Conservation (phyloP, 2,888 invertebrate species). For the Melanostoma mellinum region DNA sequence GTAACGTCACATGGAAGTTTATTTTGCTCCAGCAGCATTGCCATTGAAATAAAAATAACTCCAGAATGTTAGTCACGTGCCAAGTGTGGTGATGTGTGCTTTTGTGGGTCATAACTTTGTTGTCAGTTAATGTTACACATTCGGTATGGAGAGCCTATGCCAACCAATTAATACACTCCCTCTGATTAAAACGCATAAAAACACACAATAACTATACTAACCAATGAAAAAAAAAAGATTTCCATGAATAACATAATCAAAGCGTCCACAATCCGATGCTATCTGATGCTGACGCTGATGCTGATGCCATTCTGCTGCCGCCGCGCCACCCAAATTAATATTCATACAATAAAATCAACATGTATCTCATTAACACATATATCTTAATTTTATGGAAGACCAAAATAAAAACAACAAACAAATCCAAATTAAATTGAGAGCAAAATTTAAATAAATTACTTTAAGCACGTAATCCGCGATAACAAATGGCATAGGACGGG, state of each 20-base stretch:
- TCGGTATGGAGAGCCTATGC: neutral
- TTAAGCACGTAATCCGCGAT: constrained; percentile 65
- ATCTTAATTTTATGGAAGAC: constrained; percentile 64
- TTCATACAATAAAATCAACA: constrained; percentile 53
- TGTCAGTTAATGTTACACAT: neutral
- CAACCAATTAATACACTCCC: neutral
- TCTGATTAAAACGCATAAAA: constrained; percentile 10
- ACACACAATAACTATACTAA: constrained; percentile 7
- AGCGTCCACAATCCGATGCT: neutral
- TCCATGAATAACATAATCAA: constrained; percentile 44
- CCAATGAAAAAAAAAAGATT: constrained; percentile 31
- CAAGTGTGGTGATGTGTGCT: neutral
- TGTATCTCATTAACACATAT: constrained; percentile 63
- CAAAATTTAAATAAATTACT: constrained; percentile 71
- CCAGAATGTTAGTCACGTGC: constrained; percentile 4
- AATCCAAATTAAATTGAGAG: constrained; percentile 63
- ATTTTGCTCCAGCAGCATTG: too few relatives aligned
- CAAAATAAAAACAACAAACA: constrained; percentile 42
- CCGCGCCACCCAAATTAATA: constrained; percentile 39
- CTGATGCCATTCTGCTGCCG: neutral
- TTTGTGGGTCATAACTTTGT: constrained; percentile 5
- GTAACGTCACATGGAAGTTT: neutral
- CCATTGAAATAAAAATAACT: neutral
- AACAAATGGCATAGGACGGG: constrained; percentile 52
- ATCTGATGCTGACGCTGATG: too few relatives aligned